Evolutionary conservation across 2,888 invertebrate genomes (phyloP).

Genomic region (Eurois occulta): DNA sequence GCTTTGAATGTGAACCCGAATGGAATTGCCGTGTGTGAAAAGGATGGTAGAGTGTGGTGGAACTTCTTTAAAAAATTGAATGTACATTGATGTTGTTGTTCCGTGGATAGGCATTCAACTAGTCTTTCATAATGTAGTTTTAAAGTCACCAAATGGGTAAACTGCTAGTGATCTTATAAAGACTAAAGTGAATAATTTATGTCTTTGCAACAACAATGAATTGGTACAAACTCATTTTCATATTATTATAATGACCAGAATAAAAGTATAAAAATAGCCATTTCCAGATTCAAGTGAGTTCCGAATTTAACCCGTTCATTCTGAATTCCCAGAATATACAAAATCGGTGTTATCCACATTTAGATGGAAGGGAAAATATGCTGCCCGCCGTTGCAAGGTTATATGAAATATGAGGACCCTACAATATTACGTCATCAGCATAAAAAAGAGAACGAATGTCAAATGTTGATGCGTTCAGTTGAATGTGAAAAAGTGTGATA

Average conservation of each 20-base stretch:
- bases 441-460: conserved; percentile 53
- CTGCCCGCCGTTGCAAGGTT: conserved; percentile 28
- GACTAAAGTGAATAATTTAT: not conserved
- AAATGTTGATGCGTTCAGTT: conserved; percentile 54
- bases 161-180: not conserved
- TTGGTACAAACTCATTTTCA: not conserved
- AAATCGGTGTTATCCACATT: conserved; percentile 29
- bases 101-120: not conserved
- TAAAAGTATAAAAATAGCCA: too few species aligned
- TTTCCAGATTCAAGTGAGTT: not conserved
- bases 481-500: conserved; percentile 45
- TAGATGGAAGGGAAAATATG: conserved; percentile 32
- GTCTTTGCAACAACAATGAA: not conserved
- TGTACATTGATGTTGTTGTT: conserved; percentile 3
- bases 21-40: conserved; percentile 38
- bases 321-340: conserved; percentile 3
- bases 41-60: conserved; percentile 10
- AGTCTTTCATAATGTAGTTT: not conserved
- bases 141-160: not conserved
- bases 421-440: conserved; percentile 48
- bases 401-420: conserved; percentile 29
- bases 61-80: conserved; percentile 44
- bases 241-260: not conserved
- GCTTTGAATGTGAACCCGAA: conserved; percentile 49
- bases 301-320: not conserved